phyloP scores from a whole-genome alignment of 2,888 invertebrate species.

The Campaea margaritaria region DNA sequence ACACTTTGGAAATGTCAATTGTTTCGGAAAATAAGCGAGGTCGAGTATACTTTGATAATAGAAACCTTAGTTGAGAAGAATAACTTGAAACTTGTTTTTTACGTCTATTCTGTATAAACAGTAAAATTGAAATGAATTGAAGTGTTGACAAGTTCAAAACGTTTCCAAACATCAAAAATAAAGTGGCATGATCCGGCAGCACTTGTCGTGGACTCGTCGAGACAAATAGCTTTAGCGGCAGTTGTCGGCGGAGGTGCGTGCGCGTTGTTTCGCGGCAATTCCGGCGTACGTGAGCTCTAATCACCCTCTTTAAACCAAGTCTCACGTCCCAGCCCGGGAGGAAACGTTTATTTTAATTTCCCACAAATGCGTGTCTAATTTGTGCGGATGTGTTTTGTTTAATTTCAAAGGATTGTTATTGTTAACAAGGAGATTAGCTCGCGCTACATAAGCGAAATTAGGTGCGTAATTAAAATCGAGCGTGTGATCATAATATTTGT shows the following conservation, averaged over 20 bases:
- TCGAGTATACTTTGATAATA: too few relatives aligned
- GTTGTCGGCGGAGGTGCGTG: constrained; percentile 59
- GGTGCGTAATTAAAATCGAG: constrained; percentile 32
- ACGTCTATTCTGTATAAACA: too few relatives aligned
- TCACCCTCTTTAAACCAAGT: constrained; percentile 73
- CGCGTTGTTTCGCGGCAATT: constrained; percentile 64
- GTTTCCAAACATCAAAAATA: constrained; percentile 15
- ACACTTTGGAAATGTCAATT: too few relatives aligned
- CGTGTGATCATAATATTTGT: constrained; percentile 18
- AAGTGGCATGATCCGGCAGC: constrained; percentile 13
- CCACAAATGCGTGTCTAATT: constrained; percentile 78
- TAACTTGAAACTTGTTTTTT: too few relatives aligned
- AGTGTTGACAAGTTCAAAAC: not conserved
- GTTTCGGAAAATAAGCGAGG: too few relatives aligned
- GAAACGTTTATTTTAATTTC: constrained; percentile 77
- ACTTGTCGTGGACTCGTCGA: constrained; percentile 31
- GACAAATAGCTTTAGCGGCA: constrained; percentile 52
- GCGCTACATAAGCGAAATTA: constrained; percentile 40
- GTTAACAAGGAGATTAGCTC: constrained; percentile 43
- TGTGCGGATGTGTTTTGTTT: constrained; percentile 71
- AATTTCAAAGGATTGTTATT: constrained; percentile 68
- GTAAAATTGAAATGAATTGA: not conserved
- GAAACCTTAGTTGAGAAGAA: too few relatives aligned
- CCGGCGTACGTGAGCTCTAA: constrained; percentile 70
- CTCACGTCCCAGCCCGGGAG: constrained; percentile 66